Evolutionary conservation across 2,797 vertebrate genomes (phyloP), one percentile per base, ranked within the genome.

Genomic region (Gymnothorax javanicus): DNA sequence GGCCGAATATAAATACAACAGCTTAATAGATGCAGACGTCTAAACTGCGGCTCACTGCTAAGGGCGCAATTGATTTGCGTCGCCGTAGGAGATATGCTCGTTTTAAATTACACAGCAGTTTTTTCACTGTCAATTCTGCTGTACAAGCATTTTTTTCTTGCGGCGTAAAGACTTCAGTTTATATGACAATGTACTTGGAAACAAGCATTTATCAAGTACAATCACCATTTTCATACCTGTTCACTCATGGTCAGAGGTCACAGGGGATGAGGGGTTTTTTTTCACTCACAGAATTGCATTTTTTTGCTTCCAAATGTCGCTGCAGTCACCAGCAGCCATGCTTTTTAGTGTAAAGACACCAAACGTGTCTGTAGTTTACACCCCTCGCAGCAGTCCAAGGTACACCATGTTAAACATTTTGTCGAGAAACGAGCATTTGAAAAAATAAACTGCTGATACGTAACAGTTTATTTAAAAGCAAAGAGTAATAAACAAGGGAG

Each of bases 1-100:
- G 73, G 33, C 43, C 43, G 52, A 77, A 77, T 73, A 43, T 73
- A 73, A 73, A 33, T 77, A 77, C 81, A 33, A 83, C 13, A 83
- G 82, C 9, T 83, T 59, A 27, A 57, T 25, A 59, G 33, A 83
- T 33, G 25, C 56, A 83, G 82, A 15, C 25, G 23, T 17, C 56
- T 25, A 59, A 57, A 83, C 17, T 15, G 12, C 7, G n/a, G 59
- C 25, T 1, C 25, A 50, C 27, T 13, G 25, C 27, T 83, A 25
- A 83, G 56, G 82, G 33, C 82, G 20, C 4, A 52, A 20, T 56
- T 50, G 52, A 17, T 81, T 81, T 56, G 77, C 50, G 56, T 81
- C 56, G 50, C 52, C 12, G 52, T 52, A 54, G 52, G 50, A 81
- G 50, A 81, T 52, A 81, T 56, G 23, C 52, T 52, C 9, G 50